Evolutionary conservation across 2,797 vertebrate genomes (phyloP), one percentile per base, ranked within the genome.

Genomic region (Danio jaintianensis): DNA sequence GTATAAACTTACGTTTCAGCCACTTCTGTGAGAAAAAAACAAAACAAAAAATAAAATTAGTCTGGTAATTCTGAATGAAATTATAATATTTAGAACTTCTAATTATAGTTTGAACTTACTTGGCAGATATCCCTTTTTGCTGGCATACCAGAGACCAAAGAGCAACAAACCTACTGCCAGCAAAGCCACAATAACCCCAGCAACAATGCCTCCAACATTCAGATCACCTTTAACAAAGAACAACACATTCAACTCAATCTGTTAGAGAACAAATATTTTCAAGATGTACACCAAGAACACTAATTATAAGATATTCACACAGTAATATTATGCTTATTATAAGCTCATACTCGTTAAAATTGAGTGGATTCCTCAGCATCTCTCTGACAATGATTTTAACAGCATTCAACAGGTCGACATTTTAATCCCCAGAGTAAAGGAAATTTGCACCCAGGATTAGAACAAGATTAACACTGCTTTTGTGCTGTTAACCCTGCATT

Each of bases 121-220:
- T 72, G 93, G 91, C 50, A 97, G 92, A 90, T 93, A 97, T 88
- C 96, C 97, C 42, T 95, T 95, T 78, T 92, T 95, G 50, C 93
- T 82, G 74, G 96, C 96, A 5, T 91, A 98, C 97, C 96, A 98
- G 89, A 98, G 0, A 1, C 90, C 97, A 7, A 96, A 89, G 63
- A 62, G 86, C 64, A 95, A 84, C 2, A 96, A 42, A 0, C 16
- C 93, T 45, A 98, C 66, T 0, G 96, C 88, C 71, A 98, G 88
- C 15, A 97, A 89, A 8, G 89, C 89, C 5, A 98, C 85, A 0
- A 98, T 90, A 0, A 98, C 95, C 0, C 94, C 96, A 0, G 96
- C 97, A 78, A 95, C 96, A 0, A 98, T 97, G 12, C 93, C 96
- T 0, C 96, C 96, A 0, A 92, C 92, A 12, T 98, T 98, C 6